Conservation (phyloP, 2,888 invertebrate species). For the Zygaena filipendulae region DNA sequence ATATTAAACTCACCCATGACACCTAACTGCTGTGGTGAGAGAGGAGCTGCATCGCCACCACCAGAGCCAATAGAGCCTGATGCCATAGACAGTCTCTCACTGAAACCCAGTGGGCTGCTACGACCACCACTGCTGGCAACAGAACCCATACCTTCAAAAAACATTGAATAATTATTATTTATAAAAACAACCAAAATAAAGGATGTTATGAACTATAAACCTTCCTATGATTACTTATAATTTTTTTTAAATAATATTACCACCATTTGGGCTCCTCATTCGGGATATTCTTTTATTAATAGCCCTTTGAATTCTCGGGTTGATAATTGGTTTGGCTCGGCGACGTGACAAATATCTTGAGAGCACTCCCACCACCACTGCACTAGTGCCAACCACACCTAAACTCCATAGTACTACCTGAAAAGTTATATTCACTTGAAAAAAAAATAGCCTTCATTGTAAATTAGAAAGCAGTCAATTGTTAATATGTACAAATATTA, state of each 20-base stretch:
- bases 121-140: slow-evolving; percentile 75
- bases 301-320: slow-evolving; percentile 66
- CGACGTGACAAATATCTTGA: slow-evolving; percentile 83
- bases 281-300: slow-evolving; percentile 71
- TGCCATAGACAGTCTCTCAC: slow-evolving; percentile 75
- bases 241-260: slow-evolving; percentile 26
- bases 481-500: too few relatives aligned
- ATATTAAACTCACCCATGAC: slow-evolving; percentile 92
- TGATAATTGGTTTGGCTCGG: slow-evolving; percentile 72
- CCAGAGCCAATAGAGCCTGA: slow-evolving; percentile 73
- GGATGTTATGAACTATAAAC: not conserved
- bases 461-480: too few relatives aligned
- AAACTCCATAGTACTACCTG: slow-evolving; percentile 79
- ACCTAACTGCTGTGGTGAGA: slow-evolving; percentile 89
- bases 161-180: slow-evolving; percentile 1
- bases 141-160: slow-evolving; percentile 69
- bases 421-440: too few relatives aligned
- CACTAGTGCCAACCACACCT: slow-evolving; percentile 75
- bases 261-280: slow-evolving; percentile 77
- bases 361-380: slow-evolving; percentile 83
- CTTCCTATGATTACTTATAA: too few relatives aligned
- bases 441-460: not conserved
- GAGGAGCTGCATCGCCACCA: slow-evolving; percentile 69
- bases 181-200: not conserved
- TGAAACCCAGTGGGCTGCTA: slow-evolving; percentile 69